Conservation (phyloP, 2,888 invertebrate genomes). For the Spialia ferax region DNA sequence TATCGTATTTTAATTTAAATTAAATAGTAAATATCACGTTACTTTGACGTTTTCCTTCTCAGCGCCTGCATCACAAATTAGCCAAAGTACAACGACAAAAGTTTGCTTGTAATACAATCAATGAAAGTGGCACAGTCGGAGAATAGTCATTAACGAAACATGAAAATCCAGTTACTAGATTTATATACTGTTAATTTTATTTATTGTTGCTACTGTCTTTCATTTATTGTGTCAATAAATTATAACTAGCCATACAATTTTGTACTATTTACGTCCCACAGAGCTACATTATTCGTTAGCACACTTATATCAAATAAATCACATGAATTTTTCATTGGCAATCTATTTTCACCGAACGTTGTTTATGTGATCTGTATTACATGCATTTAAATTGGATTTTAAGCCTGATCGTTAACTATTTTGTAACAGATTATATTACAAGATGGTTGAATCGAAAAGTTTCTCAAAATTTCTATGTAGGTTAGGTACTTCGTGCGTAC, state of each 20-base stretch:
- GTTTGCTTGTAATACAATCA: not conserved
- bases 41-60: not conserved
- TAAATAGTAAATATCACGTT: too few relatives aligned
- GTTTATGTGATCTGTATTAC: slow-evolving; percentile 57
- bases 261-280: slow-evolving; percentile 27
- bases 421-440: slow-evolving; percentile 32
- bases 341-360: slow-evolving; percentile 54
- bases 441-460: not conserved
- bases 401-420: slow-evolving; percentile 50
- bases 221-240: slow-evolving; percentile 33
- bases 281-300: slow-evolving; percentile 29
- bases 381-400: slow-evolving; percentile 69
- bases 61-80: slow-evolving; percentile 1
- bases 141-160: slow-evolving; percentile 11
- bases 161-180: slow-evolving; percentile 13
- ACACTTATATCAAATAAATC: slow-evolving; percentile 55
- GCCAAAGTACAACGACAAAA: not conserved
- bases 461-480: not conserved
- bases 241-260: slow-evolving; percentile 41
- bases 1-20: too few relatives aligned
- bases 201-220: slow-evolving; percentile 30
- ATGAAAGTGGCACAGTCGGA: not conserved
- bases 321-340: slow-evolving; percentile 64
- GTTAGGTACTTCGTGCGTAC: too few relatives aligned
- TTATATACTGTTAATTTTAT: slow-evolving; percentile 18